Percentiles rank a stretch among this genome's conserved stretches.
Evolutionary conservation across 2,113 vertebrate genomes (phyloP).

Genomic region (Nicator chloris): DNA sequence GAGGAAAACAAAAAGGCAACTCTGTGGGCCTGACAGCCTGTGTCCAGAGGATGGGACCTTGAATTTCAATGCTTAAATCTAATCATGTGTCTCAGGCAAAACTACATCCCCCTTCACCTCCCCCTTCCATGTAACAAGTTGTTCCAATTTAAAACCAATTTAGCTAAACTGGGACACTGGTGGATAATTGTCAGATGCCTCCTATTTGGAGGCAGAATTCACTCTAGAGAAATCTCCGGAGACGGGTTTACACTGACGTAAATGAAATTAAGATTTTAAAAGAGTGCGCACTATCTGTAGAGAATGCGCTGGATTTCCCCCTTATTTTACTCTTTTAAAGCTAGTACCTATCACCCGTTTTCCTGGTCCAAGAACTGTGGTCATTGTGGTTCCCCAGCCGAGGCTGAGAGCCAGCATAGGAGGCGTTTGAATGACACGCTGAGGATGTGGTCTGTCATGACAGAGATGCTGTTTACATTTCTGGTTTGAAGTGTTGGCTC

Average conservation of each 20-base stretch:
- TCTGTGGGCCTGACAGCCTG: background rate
- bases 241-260: background rate
- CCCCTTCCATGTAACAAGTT: background rate
- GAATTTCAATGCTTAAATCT: background rate
- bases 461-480: background rate
- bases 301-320: background rate
- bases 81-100: conserved; percentile 4
- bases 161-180: conserved; percentile 37
- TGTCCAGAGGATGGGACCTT: background rate
- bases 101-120: background rate
- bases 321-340: background rate
- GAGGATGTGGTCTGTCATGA: background rate
- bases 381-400: background rate
- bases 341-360: background rate
- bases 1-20: background rate
- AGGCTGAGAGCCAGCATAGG: background rate
- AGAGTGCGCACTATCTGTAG: background rate
- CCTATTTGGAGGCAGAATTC: conserved; percentile 3
- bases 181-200: conserved; percentile 43
- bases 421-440: background rate
- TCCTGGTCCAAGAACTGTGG: background rate
- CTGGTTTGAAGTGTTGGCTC: background rate
- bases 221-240: background rate
- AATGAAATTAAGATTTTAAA: conserved; percentile 34
- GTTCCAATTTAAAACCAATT: conserved; percentile 47